These are phyloP conservation scores for Lasioglossum oenotherae DNA, from an alignment of 2,888 invertebrate genomes.

Conservation along the genomic window DNA sequence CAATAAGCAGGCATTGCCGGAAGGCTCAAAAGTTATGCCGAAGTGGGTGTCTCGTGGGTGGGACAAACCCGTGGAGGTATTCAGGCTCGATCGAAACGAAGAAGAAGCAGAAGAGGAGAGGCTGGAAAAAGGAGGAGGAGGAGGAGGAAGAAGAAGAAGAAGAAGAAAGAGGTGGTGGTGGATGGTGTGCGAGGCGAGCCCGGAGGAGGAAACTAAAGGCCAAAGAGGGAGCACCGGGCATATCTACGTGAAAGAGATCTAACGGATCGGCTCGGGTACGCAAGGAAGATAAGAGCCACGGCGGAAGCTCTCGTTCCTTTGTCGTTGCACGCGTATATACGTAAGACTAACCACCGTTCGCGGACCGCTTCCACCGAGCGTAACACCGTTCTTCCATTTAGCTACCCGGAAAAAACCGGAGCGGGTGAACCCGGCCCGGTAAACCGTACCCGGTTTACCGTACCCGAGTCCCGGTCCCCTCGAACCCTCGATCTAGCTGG, in stretches of 20 bases:
- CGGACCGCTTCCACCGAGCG: slow-evolving; percentile 68
- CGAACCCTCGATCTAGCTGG: slow-evolving; percentile 12
- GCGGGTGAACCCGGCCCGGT: slow-evolving; percentile 42
- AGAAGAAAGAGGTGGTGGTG: not conserved
- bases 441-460: slow-evolving; percentile 27
- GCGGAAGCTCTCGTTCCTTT: slow-evolving; percentile 76
- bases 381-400: slow-evolving; percentile 83
- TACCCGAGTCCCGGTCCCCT: not conserved
- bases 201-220: slow-evolving; percentile 61
- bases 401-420: slow-evolving; percentile 76
- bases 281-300: slow-evolving; percentile 69
- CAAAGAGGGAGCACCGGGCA: slow-evolving; percentile 61
- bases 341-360: slow-evolving; percentile 72
- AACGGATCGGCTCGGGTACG: slow-evolving; percentile 71
- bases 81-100: slow-evolving; percentile 57
- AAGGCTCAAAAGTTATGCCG: slow-evolving; percentile 67
- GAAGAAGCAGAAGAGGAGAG: slow-evolving; percentile 30
- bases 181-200: not conserved
- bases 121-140: slow-evolving; percentile 14
- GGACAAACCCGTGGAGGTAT: slow-evolving; percentile 66
- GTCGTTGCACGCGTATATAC: slow-evolving; percentile 72
- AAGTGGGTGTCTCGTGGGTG: slow-evolving; percentile 73
- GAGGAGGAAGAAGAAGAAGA: not conserved
- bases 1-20: slow-evolving; percentile 66
- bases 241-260: slow-evolving; percentile 72